Evolutionary conservation across 2,888 invertebrate genomes (phyloP), one percentile per base, ranked within the genome.

Genomic region (Pecten maximus): DNA sequence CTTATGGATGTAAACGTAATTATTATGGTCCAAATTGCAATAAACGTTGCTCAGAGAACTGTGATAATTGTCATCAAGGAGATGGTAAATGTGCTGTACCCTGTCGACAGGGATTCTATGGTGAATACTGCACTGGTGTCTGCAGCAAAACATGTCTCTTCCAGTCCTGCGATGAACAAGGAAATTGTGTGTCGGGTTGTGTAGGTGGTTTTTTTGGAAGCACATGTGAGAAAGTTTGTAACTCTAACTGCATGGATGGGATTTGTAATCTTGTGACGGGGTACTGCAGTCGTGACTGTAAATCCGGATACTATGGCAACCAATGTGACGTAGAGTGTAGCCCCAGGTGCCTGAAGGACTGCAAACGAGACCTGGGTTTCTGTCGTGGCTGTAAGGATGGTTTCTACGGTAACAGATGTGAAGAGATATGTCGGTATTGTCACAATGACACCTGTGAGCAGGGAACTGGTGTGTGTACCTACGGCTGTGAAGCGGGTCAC

Each of bases 1-100:
- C 74, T 28, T 74, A 74, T 74, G 74, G 74, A 35, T 74, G 74
- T 74, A 74, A 74, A 74, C 28, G 28, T 74, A 74, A 74, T 1
- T 74, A 74, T 74, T 74, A 74, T 74, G 74, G 74, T 74, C 28
- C 74, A 35, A 8, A 74, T 74, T 74, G 74, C 23, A 74, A 74
- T 35, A 74, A 74, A 35, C 74, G 74, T 8, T 74, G 74, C 15
- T 74, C 74, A 74, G 35, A 74, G 74, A 74, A 74, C 16, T 74
- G 74, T 74, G 74, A 74, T 3, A 35, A 23, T 8, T 74, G 74
- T 35, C 74, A 74, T 16, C 74, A 74, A 35, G 74, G 35, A 74
- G 74, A 74, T 74, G 74, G 74, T 35, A 74, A 74, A 74, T 74
- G 74, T 35, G 19, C 74, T 74, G 74, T 74, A 15, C 35, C 74